These are phyloP conservation scores for Melangyna quadrimaculata DNA, from an alignment of 2,888 invertebrate genomes.

Conservation along the genomic window DNA sequence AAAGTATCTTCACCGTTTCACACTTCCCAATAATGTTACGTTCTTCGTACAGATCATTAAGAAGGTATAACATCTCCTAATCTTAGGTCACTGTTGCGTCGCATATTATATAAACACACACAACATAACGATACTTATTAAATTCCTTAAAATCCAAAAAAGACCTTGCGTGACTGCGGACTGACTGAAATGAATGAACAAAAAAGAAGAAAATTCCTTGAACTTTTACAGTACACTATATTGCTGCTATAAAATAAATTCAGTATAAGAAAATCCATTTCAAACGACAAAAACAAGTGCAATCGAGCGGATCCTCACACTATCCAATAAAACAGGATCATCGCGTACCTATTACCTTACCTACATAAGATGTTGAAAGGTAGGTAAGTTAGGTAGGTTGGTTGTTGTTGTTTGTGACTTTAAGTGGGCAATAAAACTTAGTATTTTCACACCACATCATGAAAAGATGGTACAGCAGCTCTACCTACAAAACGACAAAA, in stretches of 20 bases:
- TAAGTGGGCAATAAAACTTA: conserved; percentile 70
- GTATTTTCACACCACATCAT: conserved; percentile 71
- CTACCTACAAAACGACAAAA: not conserved
- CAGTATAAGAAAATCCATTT: not conserved
- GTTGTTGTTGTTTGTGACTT: conserved; percentile 41
- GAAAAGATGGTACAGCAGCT: conserved; percentile 1
- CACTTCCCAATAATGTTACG: not conserved
- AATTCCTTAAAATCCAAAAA: conserved; percentile 13
- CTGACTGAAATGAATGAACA: conserved; percentile 35
- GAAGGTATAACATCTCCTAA: not conserved
- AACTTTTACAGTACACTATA: conserved; percentile 55
- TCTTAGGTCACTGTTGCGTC: conserved; percentile 14
- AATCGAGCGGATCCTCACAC: conserved; percentile 45
- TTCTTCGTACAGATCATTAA: not conserved
- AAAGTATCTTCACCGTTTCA: not conserved
- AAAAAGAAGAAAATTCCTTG: conserved; percentile 16
- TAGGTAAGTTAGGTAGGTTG: not conserved
- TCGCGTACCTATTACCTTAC: not conserved
- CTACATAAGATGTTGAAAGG: not conserved
- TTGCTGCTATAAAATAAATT: conserved; percentile 24
- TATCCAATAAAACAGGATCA: conserved; percentile 68
- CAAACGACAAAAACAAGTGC: conserved; percentile 18
- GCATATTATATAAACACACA: not conserved
- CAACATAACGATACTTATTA: not conserved
- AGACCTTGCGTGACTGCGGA: conserved; percentile 67